Percentiles rank a stretch among this genome's conserved stretches.
phyloP scores from a whole-genome alignment of 1,140 invertebrate species.

The Palaemon carinicauda region DNA sequence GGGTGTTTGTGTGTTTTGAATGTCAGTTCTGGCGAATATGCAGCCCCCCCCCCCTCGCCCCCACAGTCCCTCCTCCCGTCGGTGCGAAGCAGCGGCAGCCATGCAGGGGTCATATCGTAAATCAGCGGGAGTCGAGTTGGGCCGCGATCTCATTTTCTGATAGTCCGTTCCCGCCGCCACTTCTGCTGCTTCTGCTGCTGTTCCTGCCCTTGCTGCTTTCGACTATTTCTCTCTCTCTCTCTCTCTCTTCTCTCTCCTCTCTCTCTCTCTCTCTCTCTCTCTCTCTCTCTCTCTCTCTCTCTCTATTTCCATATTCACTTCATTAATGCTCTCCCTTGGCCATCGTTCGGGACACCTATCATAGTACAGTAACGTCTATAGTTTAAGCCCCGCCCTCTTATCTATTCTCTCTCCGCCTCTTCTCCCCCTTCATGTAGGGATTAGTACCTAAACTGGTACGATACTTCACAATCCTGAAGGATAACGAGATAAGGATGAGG shows the following conservation, averaged over 20 bases:
- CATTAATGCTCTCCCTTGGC: not conserved
- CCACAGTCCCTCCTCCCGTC: too few relatives aligned
- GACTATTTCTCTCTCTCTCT: not conserved
- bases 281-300: not conserved
- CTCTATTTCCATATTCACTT: not conserved
- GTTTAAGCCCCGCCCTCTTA: not conserved
- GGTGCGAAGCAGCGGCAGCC: constrained; percentile 1
- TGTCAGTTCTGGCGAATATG: not conserved
- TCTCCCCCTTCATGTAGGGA: not conserved
- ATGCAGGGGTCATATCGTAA: constrained; percentile 49
- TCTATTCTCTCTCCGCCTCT: not conserved
- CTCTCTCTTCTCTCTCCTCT: not conserved
- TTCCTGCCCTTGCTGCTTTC: not conserved
- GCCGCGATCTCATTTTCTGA: constrained; percentile 47
- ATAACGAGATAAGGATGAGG: too few relatives aligned
- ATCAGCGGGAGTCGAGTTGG: constrained; percentile 45
- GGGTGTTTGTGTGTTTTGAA: too few relatives aligned
- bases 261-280: not conserved
- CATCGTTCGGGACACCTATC: too few relatives aligned
- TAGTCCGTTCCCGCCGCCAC: constrained; percentile 21
- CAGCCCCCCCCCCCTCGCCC: not conserved
- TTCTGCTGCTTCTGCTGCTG: not conserved
- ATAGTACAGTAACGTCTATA: not conserved
- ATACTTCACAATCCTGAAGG: too few relatives aligned
- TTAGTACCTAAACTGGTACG: too few relatives aligned